Percentiles rank a stretch among this genome's conserved stretches.
Conservation (phyloP, 2,797 vertebrate species). For the Halcyon smyrnensis region DNA sequence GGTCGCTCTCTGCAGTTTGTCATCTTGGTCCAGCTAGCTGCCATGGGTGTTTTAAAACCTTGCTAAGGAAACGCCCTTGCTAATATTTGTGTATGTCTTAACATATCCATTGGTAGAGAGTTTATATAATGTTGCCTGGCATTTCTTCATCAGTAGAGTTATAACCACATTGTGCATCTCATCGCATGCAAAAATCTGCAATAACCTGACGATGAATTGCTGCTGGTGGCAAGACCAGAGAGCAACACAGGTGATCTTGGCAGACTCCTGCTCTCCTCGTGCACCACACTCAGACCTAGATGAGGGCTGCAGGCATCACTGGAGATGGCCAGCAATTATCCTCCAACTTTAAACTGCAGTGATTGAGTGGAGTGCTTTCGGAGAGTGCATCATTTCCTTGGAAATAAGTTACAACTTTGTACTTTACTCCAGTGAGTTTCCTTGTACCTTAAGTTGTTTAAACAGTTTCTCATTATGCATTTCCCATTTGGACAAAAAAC, state of each 20-base stretch:
- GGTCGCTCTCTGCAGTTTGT: neutral
- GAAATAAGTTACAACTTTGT: neutral
- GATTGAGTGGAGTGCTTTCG: neutral
- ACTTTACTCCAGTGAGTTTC: conserved; percentile 13
- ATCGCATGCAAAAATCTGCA: neutral
- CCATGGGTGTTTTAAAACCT: neutral
- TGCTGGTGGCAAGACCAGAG: neutral
- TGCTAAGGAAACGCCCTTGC: neutral
- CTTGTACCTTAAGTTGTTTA: conserved; percentile 58
- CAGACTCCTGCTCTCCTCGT: neutral
- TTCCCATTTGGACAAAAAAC: conserved; percentile 59
- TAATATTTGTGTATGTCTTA: neutral
- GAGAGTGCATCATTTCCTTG: conserved; percentile 51
- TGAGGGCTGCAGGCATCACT: neutral
- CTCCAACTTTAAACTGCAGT: neutral
- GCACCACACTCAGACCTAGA: neutral
- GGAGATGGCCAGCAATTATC: neutral
- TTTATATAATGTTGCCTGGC: neutral
- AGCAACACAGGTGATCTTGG: neutral
- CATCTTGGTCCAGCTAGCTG: neutral
- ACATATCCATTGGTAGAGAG: neutral
- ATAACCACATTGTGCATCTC: neutral
- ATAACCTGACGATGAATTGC: neutral
- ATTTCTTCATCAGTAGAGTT: neutral
- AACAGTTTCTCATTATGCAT: conserved; percentile 23